Percentiles rank a stretch among this genome's conserved stretches.
Conservation (phyloP, 1,140 invertebrate species). For the Ladona fulva region DNA sequence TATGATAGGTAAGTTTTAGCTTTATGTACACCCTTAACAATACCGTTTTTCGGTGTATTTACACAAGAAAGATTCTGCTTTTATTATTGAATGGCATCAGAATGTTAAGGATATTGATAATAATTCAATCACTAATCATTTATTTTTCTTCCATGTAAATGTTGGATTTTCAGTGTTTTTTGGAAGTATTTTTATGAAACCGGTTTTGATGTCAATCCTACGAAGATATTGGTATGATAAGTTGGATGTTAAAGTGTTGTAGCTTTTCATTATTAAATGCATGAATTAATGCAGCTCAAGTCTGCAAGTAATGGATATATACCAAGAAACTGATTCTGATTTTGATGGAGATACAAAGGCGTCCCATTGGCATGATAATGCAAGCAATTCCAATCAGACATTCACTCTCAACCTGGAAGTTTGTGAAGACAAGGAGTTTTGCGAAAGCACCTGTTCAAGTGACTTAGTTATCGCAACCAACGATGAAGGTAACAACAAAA, state of each 20-base stretch:
- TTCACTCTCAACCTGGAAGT: not conserved
- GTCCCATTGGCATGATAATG: not conserved
- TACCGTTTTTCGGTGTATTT: no score
- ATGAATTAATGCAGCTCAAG: not conserved
- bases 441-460: not conserved
- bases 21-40: no score
- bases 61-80: no score
- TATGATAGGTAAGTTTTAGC: no score
- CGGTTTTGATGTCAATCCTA: no score
- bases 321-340: not conserved
- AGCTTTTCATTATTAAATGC: not conserved
- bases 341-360: not conserved
- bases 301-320: not conserved
- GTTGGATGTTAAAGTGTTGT: not conserved
- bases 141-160: no score
- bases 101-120: no score
- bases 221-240: no score
- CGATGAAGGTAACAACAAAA: not conserved
- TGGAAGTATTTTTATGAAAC: no score
- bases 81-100: no score
- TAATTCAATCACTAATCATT: no score
- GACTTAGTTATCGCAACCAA: slow-evolving; percentile 1
- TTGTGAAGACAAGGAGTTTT: not conserved
- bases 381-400: not conserved
- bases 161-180: no score